A percentile compares a stretch with the other conserved stretches of the same genome.
phyloP scores from a whole-genome alignment of 2,888 invertebrate genomes.

The Hypena proboscidalis region DNA sequence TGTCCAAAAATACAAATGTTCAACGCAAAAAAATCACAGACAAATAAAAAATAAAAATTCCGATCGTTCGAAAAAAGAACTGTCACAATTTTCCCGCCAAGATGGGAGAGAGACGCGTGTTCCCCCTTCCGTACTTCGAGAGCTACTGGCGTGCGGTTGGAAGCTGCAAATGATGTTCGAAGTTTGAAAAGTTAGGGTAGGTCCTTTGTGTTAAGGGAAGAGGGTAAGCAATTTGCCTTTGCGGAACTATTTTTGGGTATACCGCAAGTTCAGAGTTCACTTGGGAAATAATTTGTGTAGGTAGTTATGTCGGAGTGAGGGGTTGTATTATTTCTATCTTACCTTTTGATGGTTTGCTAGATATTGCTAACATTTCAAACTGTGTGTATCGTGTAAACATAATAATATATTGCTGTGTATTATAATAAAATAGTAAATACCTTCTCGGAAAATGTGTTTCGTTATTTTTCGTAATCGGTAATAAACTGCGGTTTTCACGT shows the following conservation, averaged over 20 bases:
- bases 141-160: slow-evolving; percentile 59
- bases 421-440: neutral
- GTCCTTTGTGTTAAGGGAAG: slow-evolving; percentile 34
- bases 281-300: slow-evolving; percentile 1
- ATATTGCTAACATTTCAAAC: no score
- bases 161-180: slow-evolving; percentile 64
- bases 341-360: no score
- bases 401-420: no score
- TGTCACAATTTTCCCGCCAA: slow-evolving; percentile 61
- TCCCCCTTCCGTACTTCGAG: slow-evolving; percentile 45
- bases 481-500: no score
- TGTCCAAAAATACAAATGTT: slow-evolving; percentile 20
- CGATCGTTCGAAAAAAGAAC: slow-evolving; percentile 52
- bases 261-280: slow-evolving; percentile 6
- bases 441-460: neutral
- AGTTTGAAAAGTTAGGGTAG: slow-evolving; percentile 59
- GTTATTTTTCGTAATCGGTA: no score
- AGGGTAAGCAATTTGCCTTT: slow-evolving; percentile 19
- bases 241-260: slow-evolving; percentile 13
- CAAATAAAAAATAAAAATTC: slow-evolving; percentile 24
- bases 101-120: slow-evolving; percentile 44
- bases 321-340: neutral
- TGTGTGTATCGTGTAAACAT: no score
- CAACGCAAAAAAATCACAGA: slow-evolving; percentile 23
- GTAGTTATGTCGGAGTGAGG: neutral